Evolutionary conservation across 2,113 vertebrate species (phyloP).

Genomic region (Raja brachyura): DNA sequence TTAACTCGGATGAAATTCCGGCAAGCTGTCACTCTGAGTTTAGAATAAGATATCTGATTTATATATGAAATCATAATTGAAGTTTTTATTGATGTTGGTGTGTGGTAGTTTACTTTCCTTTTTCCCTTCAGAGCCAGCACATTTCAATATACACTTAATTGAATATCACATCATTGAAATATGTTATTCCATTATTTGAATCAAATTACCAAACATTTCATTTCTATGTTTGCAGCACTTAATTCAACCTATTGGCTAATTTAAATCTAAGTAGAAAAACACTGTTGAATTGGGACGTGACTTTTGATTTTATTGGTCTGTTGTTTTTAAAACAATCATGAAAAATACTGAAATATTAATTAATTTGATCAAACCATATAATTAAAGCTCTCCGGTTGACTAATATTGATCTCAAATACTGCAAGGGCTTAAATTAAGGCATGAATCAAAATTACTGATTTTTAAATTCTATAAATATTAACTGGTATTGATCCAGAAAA

Average conservation of each 20-base stretch:
- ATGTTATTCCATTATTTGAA: background rate
- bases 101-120: background rate
- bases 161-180: background rate
- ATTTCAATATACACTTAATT: background rate
- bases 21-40: background rate
- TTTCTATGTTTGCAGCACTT: background rate
- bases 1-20: background rate
- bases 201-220: background rate
- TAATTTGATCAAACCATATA: background rate
- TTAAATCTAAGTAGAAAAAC: background rate
- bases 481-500: background rate
- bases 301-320: background rate
- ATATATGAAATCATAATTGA: background rate
- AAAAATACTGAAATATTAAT: background rate
- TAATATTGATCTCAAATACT: background rate
- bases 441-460: background rate
- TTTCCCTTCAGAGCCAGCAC: background rate
- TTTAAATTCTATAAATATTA: background rate
- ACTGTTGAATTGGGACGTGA: background rate
- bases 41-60: background rate
- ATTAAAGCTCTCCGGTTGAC: background rate
- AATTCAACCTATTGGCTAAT: background rate
- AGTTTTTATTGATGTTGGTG: background rate
- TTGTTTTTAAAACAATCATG: background rate
- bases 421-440: background rate